Conservation (phyloP, 2,113 vertebrate species). For the Cheilinus undulatus region DNA sequence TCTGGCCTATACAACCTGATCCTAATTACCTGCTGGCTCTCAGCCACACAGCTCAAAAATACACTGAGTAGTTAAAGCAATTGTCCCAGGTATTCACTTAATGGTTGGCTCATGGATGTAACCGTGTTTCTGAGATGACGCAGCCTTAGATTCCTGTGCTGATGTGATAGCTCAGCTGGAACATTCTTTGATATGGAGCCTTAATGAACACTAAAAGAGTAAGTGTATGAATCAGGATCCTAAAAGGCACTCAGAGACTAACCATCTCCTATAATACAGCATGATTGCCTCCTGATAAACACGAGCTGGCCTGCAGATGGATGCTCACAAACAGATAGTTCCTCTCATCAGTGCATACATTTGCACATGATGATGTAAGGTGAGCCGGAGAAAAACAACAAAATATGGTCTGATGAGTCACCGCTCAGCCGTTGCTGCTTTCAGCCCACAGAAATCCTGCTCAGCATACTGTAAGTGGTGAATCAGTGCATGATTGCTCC, state of each 20-base stretch:
- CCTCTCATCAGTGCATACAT: background rate
- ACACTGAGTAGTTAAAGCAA: background rate
- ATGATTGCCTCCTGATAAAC: conserved; percentile 15
- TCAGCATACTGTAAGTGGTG: conserved; percentile 18
- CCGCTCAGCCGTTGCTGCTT: conserved; percentile 14
- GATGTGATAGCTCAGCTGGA: no score
- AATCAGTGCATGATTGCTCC: conserved; percentile 14
- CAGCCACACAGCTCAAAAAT: conserved; percentile 7
- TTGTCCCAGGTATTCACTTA: background rate
- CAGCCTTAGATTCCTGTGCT: no score
- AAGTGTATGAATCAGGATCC: no score
- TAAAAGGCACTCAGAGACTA: no score
- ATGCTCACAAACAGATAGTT: conserved; percentile 1
- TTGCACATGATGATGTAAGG: conserved; percentile 23
- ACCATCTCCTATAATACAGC: conserved; percentile 15
- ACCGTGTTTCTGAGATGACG: no score
- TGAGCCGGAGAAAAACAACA: conserved; percentile 5
- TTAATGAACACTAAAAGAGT: no score
- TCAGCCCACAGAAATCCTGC: conserved; percentile 22
- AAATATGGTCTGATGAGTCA: conserved; percentile 19
- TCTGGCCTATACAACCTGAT: conserved; percentile 5
- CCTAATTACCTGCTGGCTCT: conserved; percentile 35
- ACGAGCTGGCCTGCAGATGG: background rate
- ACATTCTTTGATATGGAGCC: no score
- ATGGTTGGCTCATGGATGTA: background rate